These are phyloP conservation scores for Conchocele bisecta DNA, from an alignment of 2,888 invertebrate species.

Conservation along the genomic window DNA sequence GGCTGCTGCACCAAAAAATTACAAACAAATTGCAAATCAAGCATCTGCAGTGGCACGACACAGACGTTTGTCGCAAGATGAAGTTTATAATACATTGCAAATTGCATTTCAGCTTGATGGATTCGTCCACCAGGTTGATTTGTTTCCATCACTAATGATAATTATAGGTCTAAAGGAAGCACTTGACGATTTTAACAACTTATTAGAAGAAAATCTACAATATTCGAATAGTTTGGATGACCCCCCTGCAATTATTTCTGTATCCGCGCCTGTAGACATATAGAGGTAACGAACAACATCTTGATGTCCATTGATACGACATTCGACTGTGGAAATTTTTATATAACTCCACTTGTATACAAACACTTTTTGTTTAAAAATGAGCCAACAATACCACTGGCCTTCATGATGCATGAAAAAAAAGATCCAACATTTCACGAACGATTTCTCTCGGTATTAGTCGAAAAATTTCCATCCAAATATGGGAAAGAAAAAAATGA, in stretches of 20 bases:
- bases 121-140: constrained; percentile 21
- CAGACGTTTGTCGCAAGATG: constrained; percentile 21
- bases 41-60: too few species aligned
- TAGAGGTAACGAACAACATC: constrained; percentile 1
- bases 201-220: too few species aligned
- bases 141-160: constrained; percentile 20
- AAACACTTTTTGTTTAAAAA: constrained; percentile 18
- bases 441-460: constrained; percentile 9
- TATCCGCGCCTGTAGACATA: too few species aligned
- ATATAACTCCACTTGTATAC: constrained; percentile 28
- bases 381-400: constrained; percentile 21
- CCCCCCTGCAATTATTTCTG: too few species aligned
- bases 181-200: constrained; percentile 22
- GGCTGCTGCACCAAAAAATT: too few species aligned
- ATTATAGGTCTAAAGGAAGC: constrained; percentile 17
- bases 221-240: too few species aligned
- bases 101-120: constrained; percentile 33
- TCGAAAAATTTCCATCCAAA: constrained; percentile 20
- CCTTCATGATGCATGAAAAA: constrained; percentile 30
- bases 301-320: constrained; percentile 30
- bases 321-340: constrained; percentile 29
- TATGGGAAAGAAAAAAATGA: not conserved
- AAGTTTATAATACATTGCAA: constrained; percentile 18
- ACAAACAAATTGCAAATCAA: too few species aligned
- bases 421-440: constrained; percentile 29